Base-by-base conservation (phyloP, 2,888 invertebrate species). In the Pherbina coryleti region DNA sequence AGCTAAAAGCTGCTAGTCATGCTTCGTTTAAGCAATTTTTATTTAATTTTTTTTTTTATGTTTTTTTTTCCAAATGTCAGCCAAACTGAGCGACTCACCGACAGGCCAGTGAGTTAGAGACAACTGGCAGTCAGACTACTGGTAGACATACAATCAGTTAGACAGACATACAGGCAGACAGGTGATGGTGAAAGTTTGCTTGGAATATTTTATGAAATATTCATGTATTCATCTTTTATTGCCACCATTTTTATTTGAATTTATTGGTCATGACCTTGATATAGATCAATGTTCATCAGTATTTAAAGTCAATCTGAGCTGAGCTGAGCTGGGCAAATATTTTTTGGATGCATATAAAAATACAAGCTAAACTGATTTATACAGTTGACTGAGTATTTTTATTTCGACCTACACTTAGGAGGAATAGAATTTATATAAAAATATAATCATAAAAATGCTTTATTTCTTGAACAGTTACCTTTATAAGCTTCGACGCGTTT, bases 181-280 rank as follows among this genome's bases (percentile, higher is more conserved):
- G 25, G n/a, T 53, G 28, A 57, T 60, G 73, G 67, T 73, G 77
- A 73, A 73, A 73, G 77, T 77, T 73, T 60, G 57, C 73, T 74
- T 44, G 44, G 73, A 66, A 67, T 77, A 67, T 77, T 55, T 72
- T 74, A 77, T 77, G 73, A 74, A 77, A 71, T 71, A 64, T 76
- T 64, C 53, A 60, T 73, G 34, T n/a, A 37, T 55, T 60, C 28
- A 64, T 71, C 55, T 55, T 66, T 67, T 74, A 14, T 31, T 51
- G 74, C 57, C 25, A 34, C 49, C 31, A 62, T 76, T 71, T 76
- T 60, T 69, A 76, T 34, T 76, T 62, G 44, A 70, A 62, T 49
- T 60, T 62, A 62, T 76, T 69, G 75, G 60, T 57, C 66, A 49
- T 76, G 75, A 76, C 75, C 75, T 76, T 76, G 69, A 69, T 76